Conservation (phyloP, 1,140 invertebrate genomes). For the Drosophila teissieri region DNA sequence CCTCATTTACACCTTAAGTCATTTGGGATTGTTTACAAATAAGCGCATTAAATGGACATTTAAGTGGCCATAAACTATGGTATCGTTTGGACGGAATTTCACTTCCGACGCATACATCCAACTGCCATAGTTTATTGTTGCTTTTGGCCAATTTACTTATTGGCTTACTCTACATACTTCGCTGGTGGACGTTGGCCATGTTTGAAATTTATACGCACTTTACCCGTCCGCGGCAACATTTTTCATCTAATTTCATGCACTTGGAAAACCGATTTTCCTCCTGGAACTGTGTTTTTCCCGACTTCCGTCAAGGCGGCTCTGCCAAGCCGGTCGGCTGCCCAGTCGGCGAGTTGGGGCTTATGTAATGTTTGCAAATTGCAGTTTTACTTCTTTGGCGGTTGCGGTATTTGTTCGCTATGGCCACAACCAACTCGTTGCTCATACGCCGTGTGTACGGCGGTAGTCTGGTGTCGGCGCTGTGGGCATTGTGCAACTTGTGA, state of each 20-base stretch:
- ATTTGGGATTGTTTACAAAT: slow-evolving; percentile 12
- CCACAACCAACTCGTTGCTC: slow-evolving; percentile 43
- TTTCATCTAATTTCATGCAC: slow-evolving; percentile 55
- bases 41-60: slow-evolving; percentile 1
- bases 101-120: slow-evolving; percentile 23
- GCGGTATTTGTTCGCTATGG: slow-evolving; percentile 36
- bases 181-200: slow-evolving; percentile 12
- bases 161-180: slow-evolving; percentile 74
- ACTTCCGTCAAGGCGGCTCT: slow-evolving; percentile 71
- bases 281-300: slow-evolving; percentile 48
- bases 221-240: slow-evolving; percentile 21
- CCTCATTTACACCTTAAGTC: slow-evolving; percentile 14
- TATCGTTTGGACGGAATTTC: slow-evolving; percentile 12
- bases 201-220: slow-evolving; percentile 41
- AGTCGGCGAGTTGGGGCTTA: slow-evolving; percentile 34
- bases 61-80: slow-evolving; percentile 19
- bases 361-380: slow-evolving; percentile 71
- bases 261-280: slow-evolving; percentile 50
- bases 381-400: slow-evolving; percentile 63
- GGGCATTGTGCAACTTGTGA: slow-evolving; percentile 68
- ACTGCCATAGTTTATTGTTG: slow-evolving; percentile 12
- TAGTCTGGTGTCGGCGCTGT: slow-evolving; percentile 8
- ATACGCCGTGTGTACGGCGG: slow-evolving; percentile 51
- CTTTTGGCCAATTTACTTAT: slow-evolving; percentile 75
- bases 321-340: slow-evolving; percentile 47